phyloP scores from a whole-genome alignment of 1,140 invertebrate genomes.

The Anagrus nilaparvatae region DNA sequence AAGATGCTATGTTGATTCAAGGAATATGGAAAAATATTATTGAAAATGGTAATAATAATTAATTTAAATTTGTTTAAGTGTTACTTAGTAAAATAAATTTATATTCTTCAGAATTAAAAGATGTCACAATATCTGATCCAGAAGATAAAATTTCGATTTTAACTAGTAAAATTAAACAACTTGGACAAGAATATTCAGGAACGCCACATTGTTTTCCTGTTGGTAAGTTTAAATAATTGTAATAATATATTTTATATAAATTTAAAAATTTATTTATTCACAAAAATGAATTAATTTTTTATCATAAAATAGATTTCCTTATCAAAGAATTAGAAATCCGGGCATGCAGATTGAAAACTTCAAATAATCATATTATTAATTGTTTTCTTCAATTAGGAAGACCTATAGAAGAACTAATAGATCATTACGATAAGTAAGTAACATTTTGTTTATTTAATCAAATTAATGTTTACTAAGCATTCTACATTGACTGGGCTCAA shows the following conservation, averaged over 20 bases:
- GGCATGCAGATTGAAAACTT: constrained; percentile 56
- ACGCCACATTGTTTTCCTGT: constrained; percentile 68
- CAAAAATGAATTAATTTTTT: not conserved
- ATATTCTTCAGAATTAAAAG: constrained; percentile 32
- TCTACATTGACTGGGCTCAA: too few relatives aligned
- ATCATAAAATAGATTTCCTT: constrained; percentile 48
- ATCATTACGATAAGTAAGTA: constrained; percentile 61
- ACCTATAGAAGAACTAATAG: constrained; percentile 57
- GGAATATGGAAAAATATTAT: constrained; percentile 73
- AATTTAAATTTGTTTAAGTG: constrained; percentile 10
- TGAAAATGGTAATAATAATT: constrained; percentile 42
- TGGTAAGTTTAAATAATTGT: constrained; percentile 37
- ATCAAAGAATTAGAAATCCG: constrained; percentile 64
- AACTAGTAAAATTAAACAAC: constrained; percentile 59
- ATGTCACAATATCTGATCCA: constrained; percentile 27
- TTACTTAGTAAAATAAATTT: not conserved
- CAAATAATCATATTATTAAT: constrained; percentile 57
- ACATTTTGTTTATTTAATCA: not conserved
- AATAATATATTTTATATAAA: not conserved
- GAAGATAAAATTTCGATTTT: constrained; percentile 57
- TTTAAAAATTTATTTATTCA: not conserved
- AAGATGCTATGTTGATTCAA: constrained; percentile 64
- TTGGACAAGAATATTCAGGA: constrained; percentile 62
- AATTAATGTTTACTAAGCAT: constrained; percentile 3
- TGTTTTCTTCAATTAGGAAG: constrained; percentile 59